Conservation (phyloP, 1,140 invertebrate species). For the Neodiprion fabricii region DNA sequence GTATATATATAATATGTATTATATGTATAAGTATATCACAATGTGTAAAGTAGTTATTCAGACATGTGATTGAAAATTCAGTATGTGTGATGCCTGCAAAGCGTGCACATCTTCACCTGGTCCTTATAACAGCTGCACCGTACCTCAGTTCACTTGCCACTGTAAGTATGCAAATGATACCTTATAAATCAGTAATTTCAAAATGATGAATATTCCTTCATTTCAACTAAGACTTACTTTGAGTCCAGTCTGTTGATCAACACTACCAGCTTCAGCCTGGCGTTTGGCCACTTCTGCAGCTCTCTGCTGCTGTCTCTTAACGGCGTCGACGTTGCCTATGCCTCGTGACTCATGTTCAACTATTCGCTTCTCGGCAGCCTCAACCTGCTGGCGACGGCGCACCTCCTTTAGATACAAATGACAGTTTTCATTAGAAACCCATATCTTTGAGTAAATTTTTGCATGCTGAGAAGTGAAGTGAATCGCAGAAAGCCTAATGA, state of each 20-base stretch:
- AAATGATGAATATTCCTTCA: constrained; percentile 5
- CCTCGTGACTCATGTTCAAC: constrained; percentile 60
- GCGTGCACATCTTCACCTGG: neutral
- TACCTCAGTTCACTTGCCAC: constrained; percentile 45
- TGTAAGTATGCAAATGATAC: constrained; percentile 25
- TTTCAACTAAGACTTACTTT: constrained; percentile 35
- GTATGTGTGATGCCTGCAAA: neutral
- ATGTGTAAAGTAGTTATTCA: neutral
- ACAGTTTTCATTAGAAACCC: neutral
- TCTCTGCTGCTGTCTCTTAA: constrained; percentile 58
- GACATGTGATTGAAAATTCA: neutral
- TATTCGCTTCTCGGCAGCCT: constrained; percentile 63
- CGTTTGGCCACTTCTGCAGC: constrained; percentile 51
- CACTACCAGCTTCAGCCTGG: constrained; percentile 44
- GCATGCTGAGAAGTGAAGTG: too few relatives aligned
- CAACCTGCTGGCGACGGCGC: constrained; percentile 57
- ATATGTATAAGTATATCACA: neutral
- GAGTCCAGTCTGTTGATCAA: constrained; percentile 28
- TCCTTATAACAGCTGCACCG: neutral
- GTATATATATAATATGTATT: neutral
- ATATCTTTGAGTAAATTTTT: too few relatives aligned
- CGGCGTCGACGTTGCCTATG: constrained; percentile 61
- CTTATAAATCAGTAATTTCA: neutral
- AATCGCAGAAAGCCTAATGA: too few relatives aligned
- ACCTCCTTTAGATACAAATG: constrained; percentile 50